Base-by-base conservation (phyloP, 2,888 invertebrate genomes). In the Venustoraphidia nigricollis region DNA sequence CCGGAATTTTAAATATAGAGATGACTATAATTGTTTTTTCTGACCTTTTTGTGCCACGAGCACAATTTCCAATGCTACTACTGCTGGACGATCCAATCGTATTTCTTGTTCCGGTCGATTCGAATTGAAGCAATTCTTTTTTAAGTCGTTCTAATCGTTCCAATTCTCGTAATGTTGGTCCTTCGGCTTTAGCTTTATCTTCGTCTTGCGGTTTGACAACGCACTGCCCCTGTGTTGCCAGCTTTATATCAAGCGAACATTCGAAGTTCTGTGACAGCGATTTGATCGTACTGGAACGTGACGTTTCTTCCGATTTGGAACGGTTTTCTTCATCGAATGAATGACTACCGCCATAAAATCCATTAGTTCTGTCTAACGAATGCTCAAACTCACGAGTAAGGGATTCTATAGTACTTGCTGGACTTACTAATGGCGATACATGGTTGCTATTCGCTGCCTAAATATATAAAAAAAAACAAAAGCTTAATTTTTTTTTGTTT, bases 311-410 rank as follows among this genome's bases (percentile, higher is more conserved):
- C 41, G 45, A 44, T 41, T 48, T 54, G 8, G 53, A 48, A 47
- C 56, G 53, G 9, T 52, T 49, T 44, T 56, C 57, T 27, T 62
- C 61, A 35, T 62, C 54, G 41, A 61, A 36, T 4, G 49, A 46
- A 8, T 43, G 14, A 11, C 27, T 34, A 1, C 36, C 27, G 13
- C 36, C 35, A 27, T 47, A 36, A 11, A 17, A 41, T 13, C n/a
- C 13, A 10, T 17, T 37, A 8, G 34, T 17, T 13, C 48, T 61
- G 55, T 79, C 79, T 47, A 91, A 75, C 34, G 87, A 84, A 65
- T 86, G 83, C 63, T 90, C 89, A 59, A 90, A 81, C 69, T 89
- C 89, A 61, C 82, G 70, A 2, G 86, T 83, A 51, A 87, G 69
- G 0, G 82, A 83, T 63, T 85, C 84, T 53, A 86, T 83, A 42